A percentile compares a stretch with the other conserved stretches of the same genome.
These are phyloP conservation scores for Pyrocephalus nanus DNA, from an alignment of 2,797 vertebrate species.

Conservation along the genomic window DNA sequence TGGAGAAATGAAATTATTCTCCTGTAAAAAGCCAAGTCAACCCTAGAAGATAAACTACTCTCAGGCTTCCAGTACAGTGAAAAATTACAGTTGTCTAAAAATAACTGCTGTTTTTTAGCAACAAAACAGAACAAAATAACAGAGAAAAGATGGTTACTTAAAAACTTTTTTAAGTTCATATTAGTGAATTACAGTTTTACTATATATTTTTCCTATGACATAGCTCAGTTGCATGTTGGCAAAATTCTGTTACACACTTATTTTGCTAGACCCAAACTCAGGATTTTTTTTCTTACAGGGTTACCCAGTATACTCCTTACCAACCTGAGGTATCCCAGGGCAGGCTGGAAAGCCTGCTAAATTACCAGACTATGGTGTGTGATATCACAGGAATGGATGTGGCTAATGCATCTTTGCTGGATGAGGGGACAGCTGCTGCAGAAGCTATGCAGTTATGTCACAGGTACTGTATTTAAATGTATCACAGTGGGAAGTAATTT, in stretches of 20 bases:
- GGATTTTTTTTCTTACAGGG: constrained; percentile 76
- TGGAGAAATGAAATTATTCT: not conserved
- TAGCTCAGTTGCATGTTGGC: not conserved
- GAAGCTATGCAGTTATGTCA: constrained; percentile 98
- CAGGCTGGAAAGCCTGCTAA: constrained; percentile 93
- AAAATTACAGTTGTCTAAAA: not conserved
- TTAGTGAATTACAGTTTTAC: not conserved
- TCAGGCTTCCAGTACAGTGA: not conserved
- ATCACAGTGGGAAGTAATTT: not conserved
- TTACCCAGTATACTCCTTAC: constrained; percentile 98
- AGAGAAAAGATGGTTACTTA: no score
- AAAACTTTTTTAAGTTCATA: not conserved
- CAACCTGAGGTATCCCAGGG: constrained; percentile 97
- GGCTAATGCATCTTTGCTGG: constrained; percentile 93
- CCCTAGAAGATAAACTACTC: not conserved
- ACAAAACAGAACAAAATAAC: not conserved
- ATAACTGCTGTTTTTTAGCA: not conserved
- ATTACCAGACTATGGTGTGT: constrained; percentile 98
- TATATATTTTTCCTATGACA: not conserved
- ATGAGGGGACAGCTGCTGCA: constrained; percentile 95
- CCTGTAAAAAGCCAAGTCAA: not conserved
- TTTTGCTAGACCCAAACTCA: not conserved
- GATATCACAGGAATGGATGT: constrained; percentile 94
- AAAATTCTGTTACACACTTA: not conserved
- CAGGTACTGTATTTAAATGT: constrained; percentile 79